Evolutionary conservation across 2,797 vertebrate genomes (phyloP).

Genomic region (Botia kubotai): DNA sequence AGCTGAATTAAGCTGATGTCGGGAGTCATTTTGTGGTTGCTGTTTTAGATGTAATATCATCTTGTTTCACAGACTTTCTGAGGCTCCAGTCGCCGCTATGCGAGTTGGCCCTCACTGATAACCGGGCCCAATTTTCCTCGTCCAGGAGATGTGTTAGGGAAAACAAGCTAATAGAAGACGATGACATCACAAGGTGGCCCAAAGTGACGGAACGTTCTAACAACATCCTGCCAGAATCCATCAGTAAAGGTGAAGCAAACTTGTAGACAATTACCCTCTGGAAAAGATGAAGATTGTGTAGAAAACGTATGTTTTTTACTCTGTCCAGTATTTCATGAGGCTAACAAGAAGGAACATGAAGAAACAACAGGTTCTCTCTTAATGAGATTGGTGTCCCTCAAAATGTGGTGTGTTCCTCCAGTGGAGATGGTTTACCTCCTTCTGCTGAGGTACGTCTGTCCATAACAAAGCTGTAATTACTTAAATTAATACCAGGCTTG

Average conservation of each 20-base stretch:
- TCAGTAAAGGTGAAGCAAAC: conserved; percentile 43
- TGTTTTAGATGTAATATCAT: background rate
- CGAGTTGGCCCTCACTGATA: conserved; percentile 49
- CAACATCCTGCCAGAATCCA: conserved; percentile 34
- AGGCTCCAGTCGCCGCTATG: background rate
- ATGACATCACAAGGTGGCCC: background rate
- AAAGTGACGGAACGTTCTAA: background rate
- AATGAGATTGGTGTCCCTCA: conserved; percentile 50
- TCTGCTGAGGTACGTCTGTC: conserved; percentile 61
- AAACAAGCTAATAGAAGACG: background rate
- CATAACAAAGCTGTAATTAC: background rate
- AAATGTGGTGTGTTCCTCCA: conserved; percentile 60
- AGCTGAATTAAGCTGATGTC: background rate
- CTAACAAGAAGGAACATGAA: conserved; percentile 50
- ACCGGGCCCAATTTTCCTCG: background rate
- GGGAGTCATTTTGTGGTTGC: background rate
- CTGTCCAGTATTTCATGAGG: conserved; percentile 68
- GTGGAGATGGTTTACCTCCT: conserved; percentile 52
- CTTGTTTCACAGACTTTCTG: conserved; percentile 4
- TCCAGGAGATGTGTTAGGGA: background rate
- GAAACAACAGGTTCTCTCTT: conserved; percentile 36
- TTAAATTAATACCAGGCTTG: background rate
- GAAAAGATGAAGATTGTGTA: background rate
- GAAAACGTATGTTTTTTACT: conserved; percentile 34
- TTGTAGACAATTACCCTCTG: no score